Conservation (phyloP, 2,888 invertebrate species). For the Seira musarum region DNA sequence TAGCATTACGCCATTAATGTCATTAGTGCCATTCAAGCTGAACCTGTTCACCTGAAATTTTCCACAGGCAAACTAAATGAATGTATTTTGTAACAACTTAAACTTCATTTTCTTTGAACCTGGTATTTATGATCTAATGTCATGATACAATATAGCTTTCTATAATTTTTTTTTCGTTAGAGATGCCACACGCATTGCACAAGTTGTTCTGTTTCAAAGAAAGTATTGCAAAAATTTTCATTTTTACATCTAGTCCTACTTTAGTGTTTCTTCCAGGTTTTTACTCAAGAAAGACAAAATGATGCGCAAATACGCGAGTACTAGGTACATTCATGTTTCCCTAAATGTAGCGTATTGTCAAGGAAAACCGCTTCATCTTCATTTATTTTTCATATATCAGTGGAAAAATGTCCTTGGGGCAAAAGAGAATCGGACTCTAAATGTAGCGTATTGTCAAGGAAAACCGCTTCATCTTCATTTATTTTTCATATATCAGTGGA, state of each 20-base stretch:
- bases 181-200: too few species aligned
- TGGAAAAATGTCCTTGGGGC: background rate
- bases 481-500: background rate
- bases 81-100: too few species aligned
- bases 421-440: background rate
- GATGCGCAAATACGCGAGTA: background rate
- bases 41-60: too few species aligned
- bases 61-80: too few species aligned
- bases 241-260: too few species aligned
- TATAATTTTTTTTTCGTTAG: too few species aligned
- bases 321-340: too few species aligned
- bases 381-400: background rate
- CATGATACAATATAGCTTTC: too few species aligned
- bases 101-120: too few species aligned
- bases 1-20: background rate
- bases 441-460: background rate
- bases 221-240: too few species aligned
- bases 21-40: background rate
- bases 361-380: background rate
- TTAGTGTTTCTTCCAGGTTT: background rate
- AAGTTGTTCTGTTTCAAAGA: too few species aligned
- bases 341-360: background rate
- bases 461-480: conserved; percentile 6
- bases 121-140: too few species aligned
- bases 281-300: background rate